These are phyloP conservation scores for Anniella stebbinsi DNA, from an alignment of 2,797 vertebrate genomes.

Conservation along the genomic window DNA sequence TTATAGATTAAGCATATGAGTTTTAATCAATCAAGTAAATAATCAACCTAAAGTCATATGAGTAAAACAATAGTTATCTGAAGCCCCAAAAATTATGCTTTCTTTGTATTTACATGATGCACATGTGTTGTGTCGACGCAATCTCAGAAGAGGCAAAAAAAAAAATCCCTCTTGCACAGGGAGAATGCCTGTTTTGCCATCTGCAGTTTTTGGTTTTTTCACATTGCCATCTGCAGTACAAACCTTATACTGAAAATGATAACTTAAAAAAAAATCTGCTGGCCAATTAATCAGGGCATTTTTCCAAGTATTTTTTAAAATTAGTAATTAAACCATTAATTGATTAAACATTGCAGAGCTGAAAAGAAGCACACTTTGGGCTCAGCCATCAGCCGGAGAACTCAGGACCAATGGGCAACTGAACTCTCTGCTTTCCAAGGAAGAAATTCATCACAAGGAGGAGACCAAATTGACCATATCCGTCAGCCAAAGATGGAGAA, in stretches of 20 bases:
- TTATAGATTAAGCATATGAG: not conserved
- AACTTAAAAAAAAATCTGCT: not conserved
- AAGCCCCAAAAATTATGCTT: too few relatives aligned
- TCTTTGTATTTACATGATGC: not conserved
- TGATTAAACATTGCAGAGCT: not conserved
- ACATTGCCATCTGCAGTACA: not conserved
- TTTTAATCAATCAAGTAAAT: not conserved
- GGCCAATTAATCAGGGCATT: not conserved
- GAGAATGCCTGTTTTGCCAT: not conserved
- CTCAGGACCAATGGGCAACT: too few relatives aligned
- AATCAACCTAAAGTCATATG: not conserved
- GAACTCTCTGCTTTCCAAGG: not conserved
- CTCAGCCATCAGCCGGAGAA: not conserved
- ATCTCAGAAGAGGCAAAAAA: not conserved
- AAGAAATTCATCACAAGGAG: not conserved
- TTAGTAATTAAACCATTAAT: not conserved
- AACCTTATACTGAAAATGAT: not conserved
- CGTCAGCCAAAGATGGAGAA: not conserved
- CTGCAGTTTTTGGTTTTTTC: too few relatives aligned
- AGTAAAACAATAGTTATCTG: not conserved
- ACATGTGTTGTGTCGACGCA: not conserved
- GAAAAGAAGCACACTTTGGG: not conserved
- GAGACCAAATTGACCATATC: not conserved
- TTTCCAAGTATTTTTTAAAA: not conserved
- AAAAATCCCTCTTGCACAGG: not conserved